phyloP scores from a whole-genome alignment of 2,113 vertebrate genomes.

The Chinchilla lanigera region DNA sequence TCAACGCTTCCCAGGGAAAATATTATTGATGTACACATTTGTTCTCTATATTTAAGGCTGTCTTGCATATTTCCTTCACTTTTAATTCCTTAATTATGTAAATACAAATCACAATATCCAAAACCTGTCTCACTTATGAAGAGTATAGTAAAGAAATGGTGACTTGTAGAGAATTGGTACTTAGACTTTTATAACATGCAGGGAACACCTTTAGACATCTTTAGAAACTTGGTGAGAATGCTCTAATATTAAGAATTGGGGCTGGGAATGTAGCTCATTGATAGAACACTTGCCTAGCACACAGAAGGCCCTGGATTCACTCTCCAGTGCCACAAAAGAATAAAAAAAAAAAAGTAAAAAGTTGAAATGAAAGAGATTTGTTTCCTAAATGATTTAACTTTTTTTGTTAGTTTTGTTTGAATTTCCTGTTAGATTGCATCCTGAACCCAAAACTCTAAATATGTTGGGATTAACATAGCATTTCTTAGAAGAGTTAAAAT shows the following conservation, averaged over 20 bases:
- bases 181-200: neutral
- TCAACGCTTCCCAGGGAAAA: neutral
- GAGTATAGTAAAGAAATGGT: conserved; percentile 15
- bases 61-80: conserved; percentile 31
- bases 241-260: neutral
- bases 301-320: neutral
- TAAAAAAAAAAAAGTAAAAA: neutral
- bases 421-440: conserved; percentile 43
- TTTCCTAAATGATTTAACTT: neutral
- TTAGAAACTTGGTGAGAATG: conserved; percentile 26
- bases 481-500: conserved; percentile 29
- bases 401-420: conserved; percentile 21
- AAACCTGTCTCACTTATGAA: conserved; percentile 52
- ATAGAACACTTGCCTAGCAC: neutral
- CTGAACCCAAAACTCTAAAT: neutral
- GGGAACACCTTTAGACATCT: neutral
- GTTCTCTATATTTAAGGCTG: neutral
- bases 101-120: neutral
- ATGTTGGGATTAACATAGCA: conserved; percentile 6
- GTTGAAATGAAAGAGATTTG: neutral
- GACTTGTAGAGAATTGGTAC: conserved; percentile 8
- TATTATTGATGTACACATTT: neutral
- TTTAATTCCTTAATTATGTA: conserved; percentile 52
- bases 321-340: neutral
- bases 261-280: neutral